Evolutionary conservation across 2,113 vertebrate species (phyloP).

Genomic region (Indicator maculatus): DNA sequence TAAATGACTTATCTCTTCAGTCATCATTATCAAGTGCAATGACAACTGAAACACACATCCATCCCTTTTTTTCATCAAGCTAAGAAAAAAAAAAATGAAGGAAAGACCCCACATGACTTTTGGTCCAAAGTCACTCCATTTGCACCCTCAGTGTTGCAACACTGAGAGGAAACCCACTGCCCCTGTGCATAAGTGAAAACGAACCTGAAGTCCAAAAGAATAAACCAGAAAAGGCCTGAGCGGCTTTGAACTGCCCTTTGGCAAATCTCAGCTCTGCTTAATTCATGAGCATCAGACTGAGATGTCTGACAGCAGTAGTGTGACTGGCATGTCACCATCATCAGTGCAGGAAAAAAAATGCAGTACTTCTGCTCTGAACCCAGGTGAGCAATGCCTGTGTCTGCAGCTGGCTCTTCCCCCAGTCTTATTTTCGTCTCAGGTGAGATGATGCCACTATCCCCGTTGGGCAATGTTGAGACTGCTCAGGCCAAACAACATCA

Average conservation of each 20-base stretch:
- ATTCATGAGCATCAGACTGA: not conserved
- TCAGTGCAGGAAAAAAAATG: not conserved
- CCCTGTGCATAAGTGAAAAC: not conserved
- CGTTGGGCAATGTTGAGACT: accelerated
- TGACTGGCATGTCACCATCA: not conserved
- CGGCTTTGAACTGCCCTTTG: not conserved
- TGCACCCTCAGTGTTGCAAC: not conserved
- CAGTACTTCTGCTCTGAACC: not conserved
- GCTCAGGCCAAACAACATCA: not conserved
- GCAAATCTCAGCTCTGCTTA: not conserved
- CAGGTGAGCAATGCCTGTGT: accelerated
- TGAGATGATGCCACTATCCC: not conserved
- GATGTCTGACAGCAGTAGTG: not conserved
- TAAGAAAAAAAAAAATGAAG: not conserved
- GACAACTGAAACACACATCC: not conserved
- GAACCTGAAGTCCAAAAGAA: not conserved
- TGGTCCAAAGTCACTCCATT: accelerated
- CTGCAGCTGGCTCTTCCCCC: not conserved
- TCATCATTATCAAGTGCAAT: not conserved
- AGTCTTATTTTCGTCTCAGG: not conserved
- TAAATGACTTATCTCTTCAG: not conserved
- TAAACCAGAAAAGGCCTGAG: not conserved
- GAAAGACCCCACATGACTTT: not conserved
- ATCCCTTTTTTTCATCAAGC: not conserved
- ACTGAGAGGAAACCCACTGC: not conserved